Evolutionary conservation across 2,888 invertebrate species (phyloP), one percentile per base, ranked within the genome.

Genomic region (Aleiodes alternator): DNA sequence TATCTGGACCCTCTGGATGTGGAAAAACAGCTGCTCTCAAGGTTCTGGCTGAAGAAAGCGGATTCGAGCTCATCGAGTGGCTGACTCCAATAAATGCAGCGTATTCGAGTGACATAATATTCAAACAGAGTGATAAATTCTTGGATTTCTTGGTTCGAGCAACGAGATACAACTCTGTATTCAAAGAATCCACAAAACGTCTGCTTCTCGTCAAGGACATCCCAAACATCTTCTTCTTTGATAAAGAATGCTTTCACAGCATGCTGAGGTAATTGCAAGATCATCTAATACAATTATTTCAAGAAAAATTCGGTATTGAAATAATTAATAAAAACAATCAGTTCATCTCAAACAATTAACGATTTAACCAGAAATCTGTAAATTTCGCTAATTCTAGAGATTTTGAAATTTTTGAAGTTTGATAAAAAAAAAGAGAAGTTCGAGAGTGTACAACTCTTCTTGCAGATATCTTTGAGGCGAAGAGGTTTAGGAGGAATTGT

Each of bases 1-100:
- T 97, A 29, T 94, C 94, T 7, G 97, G 97, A 0, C 96, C 97
- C 29, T 93, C 96, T 0, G 97, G 97, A 0, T 93, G 93, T 85
- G 97, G 96, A 0, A 97, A 97, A 90, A 95, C 96, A 0, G 92
- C 93, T 0, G 93, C 96, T 0, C 82, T 97, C 0, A 92, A 91
- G 75, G 91, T 93, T 8, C 81, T 97, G 9, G 94, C 95, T 50
- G 91, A 91, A 72, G 92, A 94, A 81, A 88, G 94, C 78, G 90
- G 91, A 38, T 89, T 92, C 48, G 92, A 92, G 82, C 84, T 95
- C 50, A 90, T 92, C 48, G 97, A 97, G 89, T 97, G 97, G 97
- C 93, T 94, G 31, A 96, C 95, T 82, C 96, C 97, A 5, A 82
- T 94, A 9, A 95, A 95, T 88, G 92, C 93, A 82, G 93, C 64